Evolutionary conservation across 2,797 vertebrate genomes (phyloP), one percentile per base, ranked within the genome.

Genomic region (Lutra lutra): DNA sequence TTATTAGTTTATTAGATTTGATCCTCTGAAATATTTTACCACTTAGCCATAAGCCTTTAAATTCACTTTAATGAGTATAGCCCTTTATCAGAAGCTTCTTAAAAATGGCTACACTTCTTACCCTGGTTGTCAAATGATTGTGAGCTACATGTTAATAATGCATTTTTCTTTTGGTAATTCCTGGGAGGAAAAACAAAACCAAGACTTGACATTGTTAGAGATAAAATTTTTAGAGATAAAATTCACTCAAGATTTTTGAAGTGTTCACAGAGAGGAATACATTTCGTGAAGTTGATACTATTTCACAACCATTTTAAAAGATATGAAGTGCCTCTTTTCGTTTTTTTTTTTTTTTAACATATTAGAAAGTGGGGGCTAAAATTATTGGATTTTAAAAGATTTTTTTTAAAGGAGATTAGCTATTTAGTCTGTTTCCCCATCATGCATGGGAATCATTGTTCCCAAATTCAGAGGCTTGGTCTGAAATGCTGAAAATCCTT

Each of bases 401-500:
- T 86, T 70, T 72, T 72, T 48, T 32, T 21, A 21, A 73, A 60
- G 43, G 80, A 82, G 7, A 89, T 94, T 98, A 97, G 97, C 95
- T 79, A 58, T 95, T 94, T 51, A 96, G 94, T 97, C 86, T 96
- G 5, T 9, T 86, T 89, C 51, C 29, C 85, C 29, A 82, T 97
- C 46, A 82, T 46, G 5, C 80, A 68, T 29, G 73, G 91, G 96
- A 97, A 96, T 97, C 66, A 43, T 17, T 88, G 38, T 89, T 96
- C 93, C 97, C 82, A 97, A 87, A 48, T 11, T 23, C 27, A 85
- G 73, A n/a, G 94, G 43, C 58, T 96, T 83, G 70, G 32, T 32
- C 46, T 92, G n/a, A 95, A 98, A 96, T 96, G 68, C 54, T 7
- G 15, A 96, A 97, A 97, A 97, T 75, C 91, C 66, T 97, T 98